Base-by-base conservation (phyloP, 2,797 vertebrate genomes). In the Harpagifer antarcticus region DNA sequence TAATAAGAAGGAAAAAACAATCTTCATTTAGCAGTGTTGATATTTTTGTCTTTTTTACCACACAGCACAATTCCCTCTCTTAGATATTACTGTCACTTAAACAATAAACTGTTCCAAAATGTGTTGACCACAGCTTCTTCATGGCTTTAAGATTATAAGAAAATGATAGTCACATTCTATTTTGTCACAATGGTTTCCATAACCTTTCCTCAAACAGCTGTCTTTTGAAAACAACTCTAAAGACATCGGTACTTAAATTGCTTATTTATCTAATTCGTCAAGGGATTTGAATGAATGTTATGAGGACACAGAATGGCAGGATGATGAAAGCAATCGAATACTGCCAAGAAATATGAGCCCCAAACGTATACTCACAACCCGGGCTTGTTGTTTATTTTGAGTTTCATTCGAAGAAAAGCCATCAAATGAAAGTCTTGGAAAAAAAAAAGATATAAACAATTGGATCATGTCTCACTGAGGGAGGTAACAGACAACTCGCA, bases 201-300 rank as follows among this genome's bases (percentile, higher is more conserved):
- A 84, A 83, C 64, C 81, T 84, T 73, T 58, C 59, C 45, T 58
- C 66, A 72, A 72, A 69, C 65, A 63, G 66, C 53, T 58, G 63
- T 43, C 62, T 82, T 73, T 45, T 15, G 16, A 72, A 76, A 69
- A 64, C 43, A 74, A 17, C 57, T 23, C n/a, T 10, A 13, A 76
- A 33, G 65, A 70, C 66, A 72, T 33, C 7, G 9, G 9, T 59
- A 58, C 64, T 43, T 50, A 80, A 87, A 90, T 81, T 83, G 79
- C 79, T 91, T 90, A 83, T 82, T 91, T 88, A 85, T 79, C 66
- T 83, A 86, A 88, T 91, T 87, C 72, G 20, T 85, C 81, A 52
- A 75, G 78, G 75, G 73, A 74, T 81, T 83, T 67, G 69, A 82
- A 82, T 74, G 79, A 85, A 76, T 68, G 55, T 78, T 83, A 61